These are phyloP conservation scores for Megalops atlanticus DNA, from an alignment of 2,113 vertebrate species.

Conservation along the genomic window DNA sequence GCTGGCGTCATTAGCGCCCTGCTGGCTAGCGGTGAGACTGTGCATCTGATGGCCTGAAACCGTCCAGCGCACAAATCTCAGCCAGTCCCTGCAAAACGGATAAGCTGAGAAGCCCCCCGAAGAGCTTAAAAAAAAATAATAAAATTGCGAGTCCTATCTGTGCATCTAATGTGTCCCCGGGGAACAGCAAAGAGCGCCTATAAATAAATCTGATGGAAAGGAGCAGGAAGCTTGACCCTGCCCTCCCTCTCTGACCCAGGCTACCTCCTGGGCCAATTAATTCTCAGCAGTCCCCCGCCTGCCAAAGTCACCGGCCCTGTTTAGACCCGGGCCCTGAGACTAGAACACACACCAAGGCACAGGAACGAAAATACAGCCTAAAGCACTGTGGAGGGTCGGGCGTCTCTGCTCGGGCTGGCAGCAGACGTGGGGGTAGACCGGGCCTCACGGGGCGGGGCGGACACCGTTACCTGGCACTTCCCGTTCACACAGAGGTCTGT, in stretches of 20 bases:
- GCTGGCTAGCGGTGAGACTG: not conserved
- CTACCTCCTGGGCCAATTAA: slow-evolving; percentile 32
- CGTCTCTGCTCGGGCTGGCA: too few relatives aligned
- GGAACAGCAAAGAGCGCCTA: not conserved
- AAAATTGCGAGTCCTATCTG: not conserved
- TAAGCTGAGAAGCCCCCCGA: not conserved
- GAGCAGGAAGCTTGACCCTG: slow-evolving; percentile 6
- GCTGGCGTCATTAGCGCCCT: not conserved
- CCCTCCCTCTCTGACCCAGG: slow-evolving; percentile 14
- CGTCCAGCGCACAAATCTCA: not conserved
- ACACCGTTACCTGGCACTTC: slow-evolving; percentile 85
- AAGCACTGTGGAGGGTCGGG: too few relatives aligned
- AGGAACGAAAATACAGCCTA: not conserved
- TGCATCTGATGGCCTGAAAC: not conserved
- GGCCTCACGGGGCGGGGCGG: not conserved
- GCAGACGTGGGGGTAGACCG: not conserved
- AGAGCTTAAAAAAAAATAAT: not conserved
- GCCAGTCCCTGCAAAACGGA: not conserved
- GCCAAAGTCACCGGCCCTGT: not conserved
- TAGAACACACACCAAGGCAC: slow-evolving; percentile 11
- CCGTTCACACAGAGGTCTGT: slow-evolving; percentile 91
- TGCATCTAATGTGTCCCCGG: slow-evolving; percentile 7
- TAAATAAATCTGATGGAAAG: slow-evolving; percentile 20
- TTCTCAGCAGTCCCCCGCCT: not conserved
- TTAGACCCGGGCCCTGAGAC: not conserved